Percentiles rank a stretch among this genome's conserved stretches.
phyloP scores from a whole-genome alignment of 2,113 vertebrate genomes.

The Galemys pyrenaicus region DNA sequence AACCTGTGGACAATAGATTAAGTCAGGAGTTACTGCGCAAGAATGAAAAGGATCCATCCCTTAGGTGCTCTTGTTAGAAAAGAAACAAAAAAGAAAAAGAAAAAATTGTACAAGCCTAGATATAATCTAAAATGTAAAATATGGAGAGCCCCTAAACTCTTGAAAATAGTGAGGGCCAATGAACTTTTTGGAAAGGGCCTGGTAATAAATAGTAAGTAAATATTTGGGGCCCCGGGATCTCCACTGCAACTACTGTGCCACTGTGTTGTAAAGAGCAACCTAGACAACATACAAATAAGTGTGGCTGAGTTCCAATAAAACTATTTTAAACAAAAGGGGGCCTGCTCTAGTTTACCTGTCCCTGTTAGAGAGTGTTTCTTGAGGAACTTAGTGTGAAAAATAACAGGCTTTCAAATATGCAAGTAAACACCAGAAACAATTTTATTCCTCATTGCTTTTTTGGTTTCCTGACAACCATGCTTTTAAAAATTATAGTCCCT shows the following conservation, averaged over 20 bases:
- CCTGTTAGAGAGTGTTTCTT: background rate
- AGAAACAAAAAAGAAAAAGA: background rate
- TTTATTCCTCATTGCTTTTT: background rate
- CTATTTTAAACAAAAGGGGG: constrained; percentile 36
- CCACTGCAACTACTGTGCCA: background rate
- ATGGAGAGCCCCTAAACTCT: background rate
- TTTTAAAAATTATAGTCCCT: constrained; percentile 31
- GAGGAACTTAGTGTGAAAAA: background rate
- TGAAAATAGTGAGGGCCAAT: background rate
- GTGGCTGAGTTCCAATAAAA: constrained; percentile 34
- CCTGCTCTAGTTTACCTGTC: background rate
- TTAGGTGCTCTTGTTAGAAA: background rate
- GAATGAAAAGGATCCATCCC: background rate
- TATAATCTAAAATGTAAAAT: background rate
- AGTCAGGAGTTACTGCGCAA: background rate
- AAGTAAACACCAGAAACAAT: constrained; percentile 26
- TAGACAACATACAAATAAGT: background rate
- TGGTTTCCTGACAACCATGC: background rate
- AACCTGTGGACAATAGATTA: too few relatives aligned
- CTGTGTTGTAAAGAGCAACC: background rate
- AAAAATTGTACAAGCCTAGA: background rate
- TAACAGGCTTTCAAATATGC: background rate
- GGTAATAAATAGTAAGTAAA: background rate
- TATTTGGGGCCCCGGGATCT: background rate
- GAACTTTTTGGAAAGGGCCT: background rate